Evolutionary conservation across 1,140 invertebrate species (phyloP).

Genomic region (Ctenoplectra terminalis): DNA sequence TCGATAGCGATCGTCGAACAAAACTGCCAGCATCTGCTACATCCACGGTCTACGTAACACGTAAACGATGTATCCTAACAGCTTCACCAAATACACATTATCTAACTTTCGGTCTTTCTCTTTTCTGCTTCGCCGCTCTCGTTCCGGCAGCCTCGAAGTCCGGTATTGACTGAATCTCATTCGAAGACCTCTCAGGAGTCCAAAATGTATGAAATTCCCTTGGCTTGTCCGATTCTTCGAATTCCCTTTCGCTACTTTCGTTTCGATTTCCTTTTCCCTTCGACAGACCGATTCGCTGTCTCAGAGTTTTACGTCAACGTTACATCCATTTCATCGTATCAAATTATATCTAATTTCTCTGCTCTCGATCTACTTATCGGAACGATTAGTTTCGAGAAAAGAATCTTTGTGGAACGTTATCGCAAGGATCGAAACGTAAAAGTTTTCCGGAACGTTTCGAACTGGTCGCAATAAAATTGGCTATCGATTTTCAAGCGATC

Average conservation of each 20-base stretch:
- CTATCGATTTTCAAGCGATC: too few relatives aligned
- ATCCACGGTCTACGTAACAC: background rate
- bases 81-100: slow-evolving; percentile 27
- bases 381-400: too few relatives aligned
- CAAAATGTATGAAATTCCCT: slow-evolving; percentile 3
- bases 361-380: too few relatives aligned
- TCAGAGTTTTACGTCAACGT: too few relatives aligned
- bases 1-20: background rate
- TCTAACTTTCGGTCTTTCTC: slow-evolving; percentile 12
- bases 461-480: too few relatives aligned
- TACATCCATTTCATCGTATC: too few relatives aligned
- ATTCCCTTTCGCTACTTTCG: background rate
- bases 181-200: background rate
- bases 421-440: too few relatives aligned
- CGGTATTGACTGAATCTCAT: slow-evolving; percentile 17
- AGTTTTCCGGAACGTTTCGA: too few relatives aligned
- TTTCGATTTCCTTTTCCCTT: background rate
- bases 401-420: too few relatives aligned
- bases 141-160: background rate
- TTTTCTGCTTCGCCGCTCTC: background rate
- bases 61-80: background rate
- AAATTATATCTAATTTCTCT: too few relatives aligned
- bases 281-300: background rate
- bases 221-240: background rate
- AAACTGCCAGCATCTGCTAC: slow-evolving; percentile 10